phyloP scores from a whole-genome alignment of 2,888 invertebrate species.

The Protodeltote pygarga region DNA sequence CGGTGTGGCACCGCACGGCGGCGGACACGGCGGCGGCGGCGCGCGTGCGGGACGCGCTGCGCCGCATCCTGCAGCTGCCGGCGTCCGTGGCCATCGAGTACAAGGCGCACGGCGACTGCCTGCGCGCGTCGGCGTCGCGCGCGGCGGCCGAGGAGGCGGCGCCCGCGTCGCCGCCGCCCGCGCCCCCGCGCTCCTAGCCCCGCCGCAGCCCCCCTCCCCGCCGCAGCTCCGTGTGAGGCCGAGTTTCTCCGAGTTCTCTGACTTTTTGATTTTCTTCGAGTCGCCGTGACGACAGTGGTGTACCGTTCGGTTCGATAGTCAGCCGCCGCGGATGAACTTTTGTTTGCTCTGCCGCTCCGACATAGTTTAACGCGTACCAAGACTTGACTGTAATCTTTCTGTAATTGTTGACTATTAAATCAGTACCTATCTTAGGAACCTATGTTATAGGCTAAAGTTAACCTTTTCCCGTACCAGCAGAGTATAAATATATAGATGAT shows the following conservation, averaged over 20 bases:
- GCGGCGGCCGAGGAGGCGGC: constrained; percentile 34
- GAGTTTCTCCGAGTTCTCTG: too few species aligned
- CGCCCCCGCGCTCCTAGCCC: constrained; percentile 34
- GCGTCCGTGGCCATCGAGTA: constrained; percentile 97
- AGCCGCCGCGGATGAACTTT: constrained; percentile 17
- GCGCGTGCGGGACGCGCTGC: constrained; percentile 97
- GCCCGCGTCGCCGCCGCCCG: constrained; percentile 19
- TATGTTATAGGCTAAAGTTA: constrained; percentile 30
- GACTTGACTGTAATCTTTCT: constrained; percentile 7
- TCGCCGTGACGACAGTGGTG: constrained; percentile 16
- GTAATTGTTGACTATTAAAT: constrained; percentile 14
- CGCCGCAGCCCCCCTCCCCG: constrained; percentile 23
- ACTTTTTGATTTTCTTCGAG: constrained; percentile 14
- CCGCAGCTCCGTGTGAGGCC: constrained; percentile 7
- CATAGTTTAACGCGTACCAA: constrained; percentile 1
- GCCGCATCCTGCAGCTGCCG: constrained; percentile 97
- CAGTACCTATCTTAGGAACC: constrained; percentile 17
- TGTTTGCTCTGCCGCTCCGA: constrained; percentile 16
- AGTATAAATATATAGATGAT: constrained; percentile 23
- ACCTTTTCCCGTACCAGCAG: constrained; percentile 10
- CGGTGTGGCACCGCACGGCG: constrained; percentile 98
- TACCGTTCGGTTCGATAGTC: constrained; percentile 14
- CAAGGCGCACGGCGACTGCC: constrained; percentile 86
- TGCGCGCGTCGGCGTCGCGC: constrained; percentile 66
- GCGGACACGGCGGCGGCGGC: constrained; percentile 95